Conservation (phyloP, 2,888 invertebrate genomes). For the Phyto melanocephala region DNA sequence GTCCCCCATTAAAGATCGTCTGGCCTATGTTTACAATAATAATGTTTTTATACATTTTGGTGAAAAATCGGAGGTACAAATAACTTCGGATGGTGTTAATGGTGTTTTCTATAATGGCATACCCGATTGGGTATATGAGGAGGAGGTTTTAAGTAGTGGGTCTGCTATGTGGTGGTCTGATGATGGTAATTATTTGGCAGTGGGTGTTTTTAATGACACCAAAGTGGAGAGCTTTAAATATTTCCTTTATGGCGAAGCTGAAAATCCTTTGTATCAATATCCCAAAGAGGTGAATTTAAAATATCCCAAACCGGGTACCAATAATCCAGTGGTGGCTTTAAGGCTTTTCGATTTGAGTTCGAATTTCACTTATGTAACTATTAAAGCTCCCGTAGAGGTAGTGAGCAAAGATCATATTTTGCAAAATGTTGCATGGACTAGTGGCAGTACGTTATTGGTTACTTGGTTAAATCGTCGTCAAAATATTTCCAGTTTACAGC, state of each 20-base stretch:
- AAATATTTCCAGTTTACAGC: constrained; percentile 80
- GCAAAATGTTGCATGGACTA: constrained; percentile 87
- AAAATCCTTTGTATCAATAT: constrained; percentile 82
- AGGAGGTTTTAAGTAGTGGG: constrained; percentile 87
- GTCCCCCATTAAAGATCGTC: constrained; percentile 80
- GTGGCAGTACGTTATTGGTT: constrained; percentile 83
- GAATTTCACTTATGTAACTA: constrained; percentile 74
- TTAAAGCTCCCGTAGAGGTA: constrained; percentile 81
- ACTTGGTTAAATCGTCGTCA: constrained; percentile 93
- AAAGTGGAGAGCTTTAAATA: constrained; percentile 83
- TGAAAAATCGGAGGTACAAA: constrained; percentile 75
- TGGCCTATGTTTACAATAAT: constrained; percentile 84
- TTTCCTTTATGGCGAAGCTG: constrained; percentile 84
- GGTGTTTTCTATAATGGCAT: constrained; percentile 89
- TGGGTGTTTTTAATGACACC: constrained; percentile 86
- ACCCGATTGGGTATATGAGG: constrained; percentile 97
- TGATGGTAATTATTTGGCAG: constrained; percentile 84
- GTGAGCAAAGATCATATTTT: constrained; percentile 84
- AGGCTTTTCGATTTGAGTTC: constrained; percentile 82
- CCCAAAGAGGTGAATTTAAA: constrained; percentile 83
- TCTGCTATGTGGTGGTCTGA: constrained; percentile 90
- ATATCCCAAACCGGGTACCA: constrained; percentile 89
- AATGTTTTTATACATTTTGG: constrained; percentile 81
- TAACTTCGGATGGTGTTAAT: constrained; percentile 83
- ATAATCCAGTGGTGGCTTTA: constrained; percentile 86